A percentile compares a stretch with the other conserved stretches of the same genome.
Conservation (phyloP, 2,888 invertebrate genomes). For the Teleogryllus oceanicus region DNA sequence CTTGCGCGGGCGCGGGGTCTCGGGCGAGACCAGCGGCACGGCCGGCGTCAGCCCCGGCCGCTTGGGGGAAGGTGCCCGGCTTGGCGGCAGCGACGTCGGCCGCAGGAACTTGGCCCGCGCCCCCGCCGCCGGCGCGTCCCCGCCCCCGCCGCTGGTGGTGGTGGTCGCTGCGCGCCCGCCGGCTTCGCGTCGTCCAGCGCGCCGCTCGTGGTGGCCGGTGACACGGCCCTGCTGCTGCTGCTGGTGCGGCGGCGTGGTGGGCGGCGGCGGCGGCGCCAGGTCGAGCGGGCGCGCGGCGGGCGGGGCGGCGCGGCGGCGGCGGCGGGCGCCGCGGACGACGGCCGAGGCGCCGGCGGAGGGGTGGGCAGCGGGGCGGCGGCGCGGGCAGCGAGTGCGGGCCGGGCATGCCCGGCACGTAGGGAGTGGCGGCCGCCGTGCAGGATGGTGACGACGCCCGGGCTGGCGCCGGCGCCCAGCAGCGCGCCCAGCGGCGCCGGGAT, state of each 20-base stretch:
- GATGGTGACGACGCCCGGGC: conserved; percentile 57
- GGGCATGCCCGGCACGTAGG: conserved; percentile 83
- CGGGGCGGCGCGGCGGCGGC: conserved; percentile 39
- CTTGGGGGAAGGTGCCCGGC: conserved; percentile 79
- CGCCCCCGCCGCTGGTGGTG: not conserved
- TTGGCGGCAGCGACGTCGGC: conserved; percentile 76
- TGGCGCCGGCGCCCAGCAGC: conserved; percentile 30
- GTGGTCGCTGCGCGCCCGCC: not conserved
- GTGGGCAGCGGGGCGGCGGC: not conserved
- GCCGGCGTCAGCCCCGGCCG: conserved; percentile 72
- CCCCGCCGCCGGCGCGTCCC: not conserved
- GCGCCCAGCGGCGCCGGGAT: conserved; percentile 46
- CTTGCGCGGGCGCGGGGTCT: conserved; percentile 85
- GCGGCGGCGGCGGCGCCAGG: conserved; percentile 19
- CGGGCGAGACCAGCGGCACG: conserved; percentile 76
- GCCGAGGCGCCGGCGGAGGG: conserved; percentile 47
- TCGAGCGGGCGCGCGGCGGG: not conserved
- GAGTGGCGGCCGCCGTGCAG: conserved; percentile 67
- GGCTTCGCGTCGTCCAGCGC: not conserved
- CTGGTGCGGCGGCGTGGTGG: not conserved
- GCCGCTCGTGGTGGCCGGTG: conserved; percentile 5
- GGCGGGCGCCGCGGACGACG: not conserved
- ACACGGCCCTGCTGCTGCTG: not conserved
- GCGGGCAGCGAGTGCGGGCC: conserved; percentile 62
- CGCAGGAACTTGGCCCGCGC: conserved; percentile 63